Evolutionary conservation across 2,113 vertebrate species (phyloP).

Genomic region (Anseranas semipalmata): DNA sequence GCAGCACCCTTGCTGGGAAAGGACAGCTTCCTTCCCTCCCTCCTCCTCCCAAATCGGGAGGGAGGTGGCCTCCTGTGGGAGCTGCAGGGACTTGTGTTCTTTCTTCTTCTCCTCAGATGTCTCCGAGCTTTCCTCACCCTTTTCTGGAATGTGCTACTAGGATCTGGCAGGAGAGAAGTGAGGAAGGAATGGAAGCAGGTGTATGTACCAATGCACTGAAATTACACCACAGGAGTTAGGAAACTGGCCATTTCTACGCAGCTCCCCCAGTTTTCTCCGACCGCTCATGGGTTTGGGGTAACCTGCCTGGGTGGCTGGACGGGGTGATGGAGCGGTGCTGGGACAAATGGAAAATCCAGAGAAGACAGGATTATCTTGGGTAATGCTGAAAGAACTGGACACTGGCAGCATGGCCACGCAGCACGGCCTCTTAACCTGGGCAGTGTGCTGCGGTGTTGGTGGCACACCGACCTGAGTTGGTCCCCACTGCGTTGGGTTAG

Average conservation of each 20-base stretch:
- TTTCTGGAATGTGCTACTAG: background rate
- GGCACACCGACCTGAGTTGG: background rate
- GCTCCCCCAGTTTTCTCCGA: background rate
- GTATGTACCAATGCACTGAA: too few species aligned
- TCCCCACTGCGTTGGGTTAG: background rate
- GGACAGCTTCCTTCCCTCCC: background rate
- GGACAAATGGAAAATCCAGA: background rate
- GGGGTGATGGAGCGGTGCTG: background rate
- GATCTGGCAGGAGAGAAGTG: background rate
- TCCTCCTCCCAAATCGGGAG: background rate
- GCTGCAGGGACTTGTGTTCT: background rate
- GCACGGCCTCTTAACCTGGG: background rate
- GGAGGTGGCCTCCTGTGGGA: background rate
- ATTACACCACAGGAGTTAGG: accelerated
- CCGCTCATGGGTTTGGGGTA: accelerated
- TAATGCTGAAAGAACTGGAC: background rate
- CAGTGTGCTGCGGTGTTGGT: background rate
- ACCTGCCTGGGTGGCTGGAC: background rate
- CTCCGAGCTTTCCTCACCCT: background rate
- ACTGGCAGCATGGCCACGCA: background rate
- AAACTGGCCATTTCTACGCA: background rate
- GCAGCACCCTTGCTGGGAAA: background rate
- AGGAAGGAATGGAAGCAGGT: background rate
- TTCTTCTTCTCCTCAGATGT: background rate
- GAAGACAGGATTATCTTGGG: background rate